Conservation (phyloP, 2,797 vertebrate species). For the Tolypeutes matacus region DNA sequence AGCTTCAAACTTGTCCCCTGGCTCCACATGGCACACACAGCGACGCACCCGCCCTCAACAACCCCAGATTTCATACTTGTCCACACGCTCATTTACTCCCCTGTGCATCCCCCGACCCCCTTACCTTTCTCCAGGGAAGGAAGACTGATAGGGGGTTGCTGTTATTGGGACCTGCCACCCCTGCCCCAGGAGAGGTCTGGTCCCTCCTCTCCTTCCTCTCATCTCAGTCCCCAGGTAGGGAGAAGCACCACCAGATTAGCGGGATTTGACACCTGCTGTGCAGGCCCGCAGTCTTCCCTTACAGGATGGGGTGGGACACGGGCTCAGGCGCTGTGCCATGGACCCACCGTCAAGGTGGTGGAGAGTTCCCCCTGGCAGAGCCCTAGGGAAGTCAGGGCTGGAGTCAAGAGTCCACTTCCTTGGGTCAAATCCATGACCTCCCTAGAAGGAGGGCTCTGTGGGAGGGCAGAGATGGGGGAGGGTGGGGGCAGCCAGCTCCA, state of each 20-base stretch:
- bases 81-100: not conserved
- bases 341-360: not conserved
- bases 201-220: not conserved
- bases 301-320: not conserved
- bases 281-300: not conserved
- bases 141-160: not conserved
- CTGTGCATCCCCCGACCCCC: too few relatives aligned
- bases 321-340: not conserved
- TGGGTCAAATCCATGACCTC: too few relatives aligned
- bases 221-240: not conserved
- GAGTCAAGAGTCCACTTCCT: not conserved
- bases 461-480: not conserved
- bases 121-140: not conserved
- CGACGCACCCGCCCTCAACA: rapidly evolving
- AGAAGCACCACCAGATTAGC: not conserved
- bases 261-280: not conserved
- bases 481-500: not conserved
- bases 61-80: not conserved
- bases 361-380: not conserved
- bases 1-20: not conserved
- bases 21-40: not conserved
- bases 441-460: too few relatives aligned
- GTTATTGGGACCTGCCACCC: not conserved
- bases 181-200: not conserved
- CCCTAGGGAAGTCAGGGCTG: not conserved